phyloP scores from a whole-genome alignment of 2,888 invertebrate species.

The Pachliopta kotzebuea region DNA sequence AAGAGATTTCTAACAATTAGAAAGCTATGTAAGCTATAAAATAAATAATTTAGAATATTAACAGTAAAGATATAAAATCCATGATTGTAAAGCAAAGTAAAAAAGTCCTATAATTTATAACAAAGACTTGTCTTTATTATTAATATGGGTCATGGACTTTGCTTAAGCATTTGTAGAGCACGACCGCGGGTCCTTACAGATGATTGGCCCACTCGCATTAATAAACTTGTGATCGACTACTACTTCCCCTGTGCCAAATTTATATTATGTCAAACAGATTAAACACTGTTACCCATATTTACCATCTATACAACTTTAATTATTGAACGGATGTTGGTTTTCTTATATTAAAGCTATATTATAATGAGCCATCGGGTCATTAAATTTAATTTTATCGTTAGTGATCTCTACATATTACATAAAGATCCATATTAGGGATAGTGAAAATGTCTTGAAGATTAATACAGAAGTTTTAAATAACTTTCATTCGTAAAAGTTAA shows the following conservation, averaged over 20 bases:
- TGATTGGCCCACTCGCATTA: slow-evolving; percentile 21
- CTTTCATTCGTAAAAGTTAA: no score
- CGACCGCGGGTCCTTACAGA: slow-evolving; percentile 22
- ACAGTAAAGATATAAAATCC: not conserved
- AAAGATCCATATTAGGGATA: no score
- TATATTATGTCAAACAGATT: slow-evolving; percentile 1
- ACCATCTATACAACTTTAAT: not conserved
- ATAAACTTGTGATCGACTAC: slow-evolving; percentile 14
- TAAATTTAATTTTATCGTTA: no score
- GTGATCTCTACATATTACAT: no score
- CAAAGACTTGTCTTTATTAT: slow-evolving; percentile 14
- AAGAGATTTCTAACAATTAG: no score
- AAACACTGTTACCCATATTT: not conserved
- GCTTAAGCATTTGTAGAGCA: slow-evolving; percentile 17
- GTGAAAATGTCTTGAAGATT: no score
- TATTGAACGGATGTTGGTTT: not conserved
- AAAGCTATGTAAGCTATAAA: not conserved
- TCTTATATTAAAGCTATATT: not conserved
- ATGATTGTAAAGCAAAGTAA: not conserved
- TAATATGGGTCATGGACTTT: slow-evolving; percentile 28
- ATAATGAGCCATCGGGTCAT: not conserved
- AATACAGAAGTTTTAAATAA: no score
- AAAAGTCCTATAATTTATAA: not conserved
- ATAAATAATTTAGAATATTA: not conserved
- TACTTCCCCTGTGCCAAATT: slow-evolving; percentile 18